phyloP scores from a whole-genome alignment of 37 sponge, comb jelly and placozoan species.

The Theonella swinhoei region DNA sequence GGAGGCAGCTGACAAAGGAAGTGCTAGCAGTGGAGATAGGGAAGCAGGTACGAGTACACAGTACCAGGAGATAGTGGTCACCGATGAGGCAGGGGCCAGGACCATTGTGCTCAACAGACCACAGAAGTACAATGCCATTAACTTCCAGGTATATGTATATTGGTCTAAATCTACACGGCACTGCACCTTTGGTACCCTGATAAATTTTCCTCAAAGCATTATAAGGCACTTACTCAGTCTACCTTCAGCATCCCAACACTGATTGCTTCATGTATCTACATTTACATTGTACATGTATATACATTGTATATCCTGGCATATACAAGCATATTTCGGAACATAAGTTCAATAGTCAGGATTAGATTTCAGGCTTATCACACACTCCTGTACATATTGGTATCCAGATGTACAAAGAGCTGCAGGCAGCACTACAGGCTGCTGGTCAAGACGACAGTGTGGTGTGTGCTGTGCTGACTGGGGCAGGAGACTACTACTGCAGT shows the following conservation, averaged over 20 bases:
- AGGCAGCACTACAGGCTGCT: slow-evolving; percentile 52
- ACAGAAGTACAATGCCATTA: slow-evolving; percentile 82
- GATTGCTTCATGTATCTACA: not conserved
- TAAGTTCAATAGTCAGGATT: too few species aligned
- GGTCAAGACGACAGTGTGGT: slow-evolving; percentile 68
- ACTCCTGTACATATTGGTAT: too few species aligned
- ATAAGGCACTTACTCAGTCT: not conserved
- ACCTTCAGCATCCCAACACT: not conserved
- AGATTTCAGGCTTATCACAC: too few species aligned
- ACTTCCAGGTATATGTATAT: slow-evolving; percentile 38
- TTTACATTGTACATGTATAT: too few species aligned
- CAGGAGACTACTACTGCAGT: slow-evolving; percentile 94
- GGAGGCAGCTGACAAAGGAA: not conserved
- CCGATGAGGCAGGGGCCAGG: slow-evolving; percentile 60
- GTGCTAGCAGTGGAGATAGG: not conserved
- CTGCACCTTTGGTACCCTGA: not conserved
- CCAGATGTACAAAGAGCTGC: slow-evolving; percentile 87
- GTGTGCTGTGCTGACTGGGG: slow-evolving; percentile 80
- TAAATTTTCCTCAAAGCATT: not conserved
- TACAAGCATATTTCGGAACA: too few species aligned
- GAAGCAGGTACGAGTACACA: too few species aligned
- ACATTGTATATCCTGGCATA: too few species aligned
- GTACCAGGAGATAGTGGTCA: slow-evolving; percentile 59
- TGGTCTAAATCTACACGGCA: not conserved
- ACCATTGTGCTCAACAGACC: slow-evolving; percentile 91